Percentiles rank a stretch among this genome's conserved stretches.
Conservation (phyloP, 2,888 invertebrate species). For the Diarsia rubi region DNA sequence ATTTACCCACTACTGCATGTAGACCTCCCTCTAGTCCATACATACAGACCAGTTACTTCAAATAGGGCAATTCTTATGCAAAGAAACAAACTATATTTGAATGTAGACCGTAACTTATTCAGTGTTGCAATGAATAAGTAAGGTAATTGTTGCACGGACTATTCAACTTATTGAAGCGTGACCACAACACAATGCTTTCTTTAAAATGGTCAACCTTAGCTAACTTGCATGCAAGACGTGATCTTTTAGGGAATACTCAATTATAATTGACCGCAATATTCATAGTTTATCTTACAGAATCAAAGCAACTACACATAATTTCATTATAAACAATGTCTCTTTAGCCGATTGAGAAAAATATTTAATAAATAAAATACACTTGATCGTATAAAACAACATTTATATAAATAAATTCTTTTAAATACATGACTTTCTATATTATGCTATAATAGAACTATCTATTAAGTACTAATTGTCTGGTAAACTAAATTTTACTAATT, state of each 20-base stretch:
- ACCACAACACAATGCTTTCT: conserved; percentile 19
- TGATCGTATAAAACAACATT: conserved; percentile 31
- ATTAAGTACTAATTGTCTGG: conserved; percentile 62
- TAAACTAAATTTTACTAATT: conserved; percentile 81
- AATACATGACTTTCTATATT: conserved; percentile 32
- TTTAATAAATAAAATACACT: conserved; percentile 29
- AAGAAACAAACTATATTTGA: conserved; percentile 20
- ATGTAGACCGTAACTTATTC: conserved; percentile 21
- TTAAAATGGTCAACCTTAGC: conserved; percentile 3
- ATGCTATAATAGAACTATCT: conserved; percentile 23
- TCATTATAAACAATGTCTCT: neutral
- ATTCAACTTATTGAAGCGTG: conserved; percentile 23
- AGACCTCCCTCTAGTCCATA: neutral
- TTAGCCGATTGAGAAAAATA: neutral
- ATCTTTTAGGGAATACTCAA: neutral
- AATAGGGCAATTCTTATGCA: neutral
- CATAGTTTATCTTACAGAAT: neutral
- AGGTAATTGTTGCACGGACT: conserved; percentile 32
- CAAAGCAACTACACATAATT: neutral
- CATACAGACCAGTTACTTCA: neutral
- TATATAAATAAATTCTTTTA: conserved; percentile 47
- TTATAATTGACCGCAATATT: no score
- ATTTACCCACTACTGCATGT: neutral
- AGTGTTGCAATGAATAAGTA: conserved; percentile 43
- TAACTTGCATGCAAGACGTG: neutral